Conservation (phyloP, 2,797 vertebrate species). For the Orientallactaga sibirica region DNA sequence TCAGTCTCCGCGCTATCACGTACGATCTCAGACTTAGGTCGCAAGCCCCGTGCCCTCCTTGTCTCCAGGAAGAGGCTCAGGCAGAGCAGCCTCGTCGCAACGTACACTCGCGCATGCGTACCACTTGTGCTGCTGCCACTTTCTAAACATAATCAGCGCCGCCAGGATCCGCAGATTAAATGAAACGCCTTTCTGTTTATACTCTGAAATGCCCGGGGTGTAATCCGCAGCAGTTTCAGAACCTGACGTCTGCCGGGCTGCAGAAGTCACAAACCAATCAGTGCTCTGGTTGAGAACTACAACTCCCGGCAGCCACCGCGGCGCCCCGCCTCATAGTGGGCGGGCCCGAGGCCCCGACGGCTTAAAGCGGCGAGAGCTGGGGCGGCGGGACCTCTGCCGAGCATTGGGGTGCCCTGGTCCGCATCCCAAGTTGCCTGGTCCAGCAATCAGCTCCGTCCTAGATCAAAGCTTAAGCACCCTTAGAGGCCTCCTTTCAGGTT, state of each 20-base stretch:
- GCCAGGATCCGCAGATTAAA: background rate
- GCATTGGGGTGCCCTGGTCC: too few species aligned
- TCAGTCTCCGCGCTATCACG: background rate
- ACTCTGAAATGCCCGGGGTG: background rate
- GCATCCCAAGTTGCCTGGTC: too few species aligned
- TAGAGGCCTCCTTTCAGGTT: background rate
- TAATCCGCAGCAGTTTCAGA: background rate
- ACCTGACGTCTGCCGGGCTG: background rate
- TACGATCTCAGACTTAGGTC: background rate
- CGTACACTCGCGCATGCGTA: background rate
- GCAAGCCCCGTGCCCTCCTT: accelerated
- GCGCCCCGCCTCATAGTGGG: background rate
- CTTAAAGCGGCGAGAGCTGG: conserved; percentile 78
- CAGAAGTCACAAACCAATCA: accelerated
- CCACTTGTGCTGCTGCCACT: background rate
- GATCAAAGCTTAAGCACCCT: background rate
- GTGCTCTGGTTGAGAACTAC: background rate
- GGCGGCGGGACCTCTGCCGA: background rate
- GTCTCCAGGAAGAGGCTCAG: accelerated
- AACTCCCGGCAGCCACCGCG: conserved; percentile 58
- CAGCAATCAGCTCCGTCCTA: too few species aligned
- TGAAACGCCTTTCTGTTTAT: background rate
- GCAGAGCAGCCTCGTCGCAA: accelerated
- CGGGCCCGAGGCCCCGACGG: accelerated
- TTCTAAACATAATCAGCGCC: background rate